Base-by-base conservation (phyloP, 2,888 invertebrate genomes). In the Dicranocentrus wangi region DNA sequence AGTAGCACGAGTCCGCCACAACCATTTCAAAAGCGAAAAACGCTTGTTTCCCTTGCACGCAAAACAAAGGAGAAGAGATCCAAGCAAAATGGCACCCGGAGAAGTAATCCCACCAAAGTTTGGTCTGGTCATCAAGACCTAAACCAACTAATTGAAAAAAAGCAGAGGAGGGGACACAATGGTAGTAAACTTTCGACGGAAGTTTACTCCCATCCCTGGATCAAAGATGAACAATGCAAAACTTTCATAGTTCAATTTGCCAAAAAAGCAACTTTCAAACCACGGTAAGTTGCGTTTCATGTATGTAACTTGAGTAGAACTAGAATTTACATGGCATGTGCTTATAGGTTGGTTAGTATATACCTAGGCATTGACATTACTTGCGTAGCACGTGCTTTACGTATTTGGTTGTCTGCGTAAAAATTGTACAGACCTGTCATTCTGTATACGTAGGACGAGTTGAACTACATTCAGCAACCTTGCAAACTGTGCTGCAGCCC, bases 211-310 rank as follows among this genome's bases (percentile, higher is more conserved):
- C 69, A 82, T 23, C 87, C 87, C 42, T 87, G 87, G 87, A 84
- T 82, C 63, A 79, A 86, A 39, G 86, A 86, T 78, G 84, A 83
- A 53, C 82, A 85, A 75, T 87, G 87, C 80, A 83, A 85, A 63
- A 76, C 78, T 15, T 87, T 85, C 65, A 78, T 77, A 47, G 84
- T 87, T 42, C 85, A 84, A 68, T 87, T 87, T 80, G 87, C 87
- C 43, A 79, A 85, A 61, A 85, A 84, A 68, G 83, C 85, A 55
- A 87, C 87, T 7, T 86, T 87, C 77, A 84, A 84, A 70, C 85
- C 86, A 70, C 71, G 84, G 86, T 86, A 83, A 82, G 82, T 61
- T 47, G 15, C n/a, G 13, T 39, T 5, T n/a, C 51, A 39, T 13
- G 13, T 13, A 13, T 13, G 39, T 39, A n/a, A n/a, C n/a, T n/a